Evolutionary conservation across 2,113 vertebrate species (phyloP).

Genomic region (Laticauda colubrina): DNA sequence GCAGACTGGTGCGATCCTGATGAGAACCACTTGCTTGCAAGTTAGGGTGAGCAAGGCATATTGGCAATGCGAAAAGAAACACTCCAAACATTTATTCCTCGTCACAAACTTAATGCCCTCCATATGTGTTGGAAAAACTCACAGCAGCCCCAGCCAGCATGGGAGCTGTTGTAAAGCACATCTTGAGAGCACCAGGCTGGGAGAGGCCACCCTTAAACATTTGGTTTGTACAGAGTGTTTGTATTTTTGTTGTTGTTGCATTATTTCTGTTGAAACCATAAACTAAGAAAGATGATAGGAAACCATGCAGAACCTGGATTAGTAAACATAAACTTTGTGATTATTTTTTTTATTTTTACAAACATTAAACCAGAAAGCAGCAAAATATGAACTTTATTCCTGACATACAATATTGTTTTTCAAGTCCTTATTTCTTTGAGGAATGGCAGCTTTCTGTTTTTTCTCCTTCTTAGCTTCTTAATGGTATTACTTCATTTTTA

Average conservation of each 20-base stretch:
- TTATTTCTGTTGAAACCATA: neutral
- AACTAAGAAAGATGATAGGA: neutral
- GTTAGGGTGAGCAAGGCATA: neutral
- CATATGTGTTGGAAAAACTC: neutral
- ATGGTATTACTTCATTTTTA: neutral
- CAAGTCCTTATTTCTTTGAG: neutral
- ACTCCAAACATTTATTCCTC: neutral
- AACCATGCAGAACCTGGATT: neutral
- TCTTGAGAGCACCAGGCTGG: neutral
- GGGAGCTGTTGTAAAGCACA: neutral
- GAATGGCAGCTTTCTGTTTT: neutral
- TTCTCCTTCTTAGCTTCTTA: neutral
- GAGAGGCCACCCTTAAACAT: neutral
- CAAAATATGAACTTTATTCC: neutral
- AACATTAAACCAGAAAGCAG: neutral
- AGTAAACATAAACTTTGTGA: neutral
- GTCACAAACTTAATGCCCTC: neutral
- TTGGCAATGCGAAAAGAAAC: neutral
- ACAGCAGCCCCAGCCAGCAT: neutral
- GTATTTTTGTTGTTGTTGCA: neutral
- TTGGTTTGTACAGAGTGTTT: neutral
- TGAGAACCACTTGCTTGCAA: neutral
- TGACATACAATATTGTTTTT: neutral
- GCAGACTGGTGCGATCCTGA: neutral
- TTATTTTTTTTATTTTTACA: neutral